A percentile compares a stretch with the other conserved stretches of the same genome.
These are phyloP conservation scores for Hetaerina titia DNA, from an alignment of 2,888 invertebrate species.

Conservation along the genomic window DNA sequence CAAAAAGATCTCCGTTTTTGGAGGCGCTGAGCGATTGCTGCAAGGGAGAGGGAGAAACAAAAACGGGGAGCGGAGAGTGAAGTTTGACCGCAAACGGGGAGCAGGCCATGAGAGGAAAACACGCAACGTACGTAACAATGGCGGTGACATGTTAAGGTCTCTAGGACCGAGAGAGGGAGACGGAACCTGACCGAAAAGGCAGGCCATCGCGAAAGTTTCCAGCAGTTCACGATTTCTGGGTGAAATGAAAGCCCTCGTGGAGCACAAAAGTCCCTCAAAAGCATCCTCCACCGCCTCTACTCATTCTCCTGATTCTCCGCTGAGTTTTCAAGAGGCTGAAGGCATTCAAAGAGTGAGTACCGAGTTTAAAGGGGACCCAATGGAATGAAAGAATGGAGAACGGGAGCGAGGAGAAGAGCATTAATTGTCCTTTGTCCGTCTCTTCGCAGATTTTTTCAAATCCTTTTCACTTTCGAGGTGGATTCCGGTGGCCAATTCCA, in stretches of 20 bases:
- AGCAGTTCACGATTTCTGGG: conserved; percentile 22
- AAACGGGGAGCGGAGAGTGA: not conserved
- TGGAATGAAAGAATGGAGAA: not conserved
- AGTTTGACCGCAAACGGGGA: not conserved
- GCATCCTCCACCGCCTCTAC: not conserved
- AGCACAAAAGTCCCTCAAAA: conserved; percentile 22
- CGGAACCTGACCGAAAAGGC: conserved; percentile 1
- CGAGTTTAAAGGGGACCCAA: not conserved
- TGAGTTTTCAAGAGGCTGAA: conserved; percentile 29
- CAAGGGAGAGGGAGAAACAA: not conserved
- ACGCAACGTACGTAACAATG: conserved; percentile 25
- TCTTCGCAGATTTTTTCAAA: not conserved
- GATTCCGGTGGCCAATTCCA: not conserved
- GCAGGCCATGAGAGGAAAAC: conserved; percentile 14
- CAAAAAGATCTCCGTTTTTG: not conserved
- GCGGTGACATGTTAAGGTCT: not conserved
- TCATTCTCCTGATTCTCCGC: not conserved
- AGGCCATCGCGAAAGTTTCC: not conserved
- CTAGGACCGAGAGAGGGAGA: not conserved
- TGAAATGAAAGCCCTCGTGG: conserved; percentile 1
- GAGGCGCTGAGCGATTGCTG: not conserved
- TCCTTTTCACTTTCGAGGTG: not conserved
- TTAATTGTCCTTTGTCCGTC: not conserved
- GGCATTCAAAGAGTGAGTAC: not conserved
- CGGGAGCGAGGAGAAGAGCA: not conserved